A percentile compares a stretch with the other conserved stretches of the same genome.
These are phyloP conservation scores for Corythucha ciliata DNA, from an alignment of 2,888 invertebrate genomes.

Conservation along the genomic window DNA sequence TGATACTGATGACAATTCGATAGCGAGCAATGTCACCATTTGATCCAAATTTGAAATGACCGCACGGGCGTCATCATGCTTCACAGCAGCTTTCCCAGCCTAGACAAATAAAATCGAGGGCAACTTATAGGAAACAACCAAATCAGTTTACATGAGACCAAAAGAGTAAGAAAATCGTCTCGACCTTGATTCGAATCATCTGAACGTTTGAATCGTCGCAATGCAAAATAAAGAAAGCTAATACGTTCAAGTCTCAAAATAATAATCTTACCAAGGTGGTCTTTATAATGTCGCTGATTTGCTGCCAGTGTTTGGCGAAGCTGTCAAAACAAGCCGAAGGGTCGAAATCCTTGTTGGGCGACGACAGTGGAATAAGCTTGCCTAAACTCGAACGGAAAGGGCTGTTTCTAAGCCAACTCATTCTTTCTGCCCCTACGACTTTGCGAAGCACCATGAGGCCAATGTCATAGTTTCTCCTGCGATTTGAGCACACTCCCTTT, in stretches of 20 bases:
- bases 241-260: slow-evolving; percentile 20
- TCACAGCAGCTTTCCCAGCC: slow-evolving; percentile 42
- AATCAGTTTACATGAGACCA: too few species aligned
- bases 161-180: too few species aligned
- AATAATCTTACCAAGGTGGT: slow-evolving; percentile 52
- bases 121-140: too few species aligned
- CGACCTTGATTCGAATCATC: too few species aligned
- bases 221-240: too few species aligned
- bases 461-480: too few species aligned
- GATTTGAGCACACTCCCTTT: too few species aligned
- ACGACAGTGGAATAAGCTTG: slow-evolving; percentile 54
- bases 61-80: slow-evolving; percentile 70
- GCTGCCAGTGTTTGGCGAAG: slow-evolving; percentile 90
- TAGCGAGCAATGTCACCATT: slow-evolving; percentile 70
- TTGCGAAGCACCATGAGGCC: too few species aligned
- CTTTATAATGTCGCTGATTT: slow-evolving; percentile 73
- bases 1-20: slow-evolving; percentile 55
- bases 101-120: too few species aligned
- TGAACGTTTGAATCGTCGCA: too few species aligned
- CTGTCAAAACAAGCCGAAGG: slow-evolving; percentile 86
- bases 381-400: slow-evolving; percentile 49
- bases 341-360: slow-evolving; percentile 62
- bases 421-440: too few species aligned
- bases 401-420: slow-evolving; percentile 64
- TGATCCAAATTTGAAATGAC: slow-evolving; percentile 89